These are phyloP conservation scores for Scolopax mira DNA, from an alignment of 2,113 vertebrate genomes.

Conservation along the genomic window DNA sequence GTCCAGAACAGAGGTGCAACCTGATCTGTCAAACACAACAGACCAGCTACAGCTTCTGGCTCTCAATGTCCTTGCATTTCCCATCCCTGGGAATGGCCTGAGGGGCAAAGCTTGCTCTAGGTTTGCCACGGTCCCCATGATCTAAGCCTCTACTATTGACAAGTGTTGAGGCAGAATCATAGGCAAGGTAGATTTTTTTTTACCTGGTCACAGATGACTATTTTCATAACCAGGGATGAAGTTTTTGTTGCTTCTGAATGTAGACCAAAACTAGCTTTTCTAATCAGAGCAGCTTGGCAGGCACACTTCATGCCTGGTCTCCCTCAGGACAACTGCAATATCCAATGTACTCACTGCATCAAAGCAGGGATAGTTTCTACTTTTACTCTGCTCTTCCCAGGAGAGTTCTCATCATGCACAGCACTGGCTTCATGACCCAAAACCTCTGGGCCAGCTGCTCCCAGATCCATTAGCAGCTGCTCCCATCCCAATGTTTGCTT, in stretches of 20 bases:
- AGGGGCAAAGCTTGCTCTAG: background rate
- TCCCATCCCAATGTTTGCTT: background rate
- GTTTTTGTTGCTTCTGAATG: background rate
- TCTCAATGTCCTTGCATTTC: fast-evolving
- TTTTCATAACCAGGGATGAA: background rate
- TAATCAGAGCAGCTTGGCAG: background rate
- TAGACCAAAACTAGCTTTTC: background rate
- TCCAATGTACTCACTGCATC: background rate
- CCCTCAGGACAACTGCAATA: background rate
- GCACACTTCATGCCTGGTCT: background rate
- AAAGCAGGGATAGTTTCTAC: background rate
- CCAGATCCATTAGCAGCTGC: background rate
- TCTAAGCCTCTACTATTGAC: background rate
- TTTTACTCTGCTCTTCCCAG: background rate
- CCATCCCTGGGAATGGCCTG: background rate
- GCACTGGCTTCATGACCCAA: background rate
- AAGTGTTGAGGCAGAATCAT: background rate
- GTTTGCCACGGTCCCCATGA: background rate
- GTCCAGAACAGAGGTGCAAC: background rate
- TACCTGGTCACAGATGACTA: background rate
- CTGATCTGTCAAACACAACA: background rate
- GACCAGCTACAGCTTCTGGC: background rate
- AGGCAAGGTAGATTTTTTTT: background rate
- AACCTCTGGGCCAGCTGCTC: background rate
- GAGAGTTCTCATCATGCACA: background rate